phyloP scores from a whole-genome alignment of 92 coral and sea anemone species.

The Epizoanthus ramosus region DNA sequence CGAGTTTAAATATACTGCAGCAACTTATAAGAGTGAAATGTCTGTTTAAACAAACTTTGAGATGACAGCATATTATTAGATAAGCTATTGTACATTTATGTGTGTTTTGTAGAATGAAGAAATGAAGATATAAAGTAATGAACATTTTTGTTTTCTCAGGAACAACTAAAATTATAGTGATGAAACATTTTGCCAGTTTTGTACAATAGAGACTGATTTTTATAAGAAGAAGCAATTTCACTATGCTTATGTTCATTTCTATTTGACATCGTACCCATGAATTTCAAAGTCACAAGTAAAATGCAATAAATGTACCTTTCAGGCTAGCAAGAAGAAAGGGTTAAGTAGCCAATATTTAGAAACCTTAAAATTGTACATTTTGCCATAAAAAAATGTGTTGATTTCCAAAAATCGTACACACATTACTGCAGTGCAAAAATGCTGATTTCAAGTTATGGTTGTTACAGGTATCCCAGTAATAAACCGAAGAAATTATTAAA shows the following conservation, averaged over 20 bases:
- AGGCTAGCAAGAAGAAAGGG: background rate
- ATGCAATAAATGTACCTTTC: background rate
- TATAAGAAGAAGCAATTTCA: conserved; percentile 6
- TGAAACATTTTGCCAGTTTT: conserved; percentile 11
- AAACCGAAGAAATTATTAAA: too few relatives aligned
- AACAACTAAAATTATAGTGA: conserved; percentile 1
- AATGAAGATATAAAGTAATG: background rate
- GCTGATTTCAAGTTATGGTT: conserved; percentile 5
- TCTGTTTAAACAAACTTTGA: too few relatives aligned
- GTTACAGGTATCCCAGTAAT: too few relatives aligned
- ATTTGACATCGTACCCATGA: background rate
- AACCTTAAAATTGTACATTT: too few relatives aligned
- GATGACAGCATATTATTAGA: too few relatives aligned
- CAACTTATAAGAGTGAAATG: too few relatives aligned
- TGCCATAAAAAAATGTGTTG: too few relatives aligned
- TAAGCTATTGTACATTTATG: too few relatives aligned
- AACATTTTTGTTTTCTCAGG: background rate
- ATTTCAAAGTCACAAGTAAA: conserved; percentile 8
- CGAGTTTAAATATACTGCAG: too few relatives aligned
- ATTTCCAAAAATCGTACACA: background rate
- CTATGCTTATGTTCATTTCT: conserved; percentile 5
- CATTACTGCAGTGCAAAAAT: conserved; percentile 7
- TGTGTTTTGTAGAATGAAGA: background rate
- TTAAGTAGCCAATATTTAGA: too few relatives aligned
- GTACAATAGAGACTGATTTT: conserved; percentile 9